These are phyloP conservation scores for Drosophila malerkotliana DNA, from an alignment of 1,140 invertebrate species.

Conservation along the genomic window DNA sequence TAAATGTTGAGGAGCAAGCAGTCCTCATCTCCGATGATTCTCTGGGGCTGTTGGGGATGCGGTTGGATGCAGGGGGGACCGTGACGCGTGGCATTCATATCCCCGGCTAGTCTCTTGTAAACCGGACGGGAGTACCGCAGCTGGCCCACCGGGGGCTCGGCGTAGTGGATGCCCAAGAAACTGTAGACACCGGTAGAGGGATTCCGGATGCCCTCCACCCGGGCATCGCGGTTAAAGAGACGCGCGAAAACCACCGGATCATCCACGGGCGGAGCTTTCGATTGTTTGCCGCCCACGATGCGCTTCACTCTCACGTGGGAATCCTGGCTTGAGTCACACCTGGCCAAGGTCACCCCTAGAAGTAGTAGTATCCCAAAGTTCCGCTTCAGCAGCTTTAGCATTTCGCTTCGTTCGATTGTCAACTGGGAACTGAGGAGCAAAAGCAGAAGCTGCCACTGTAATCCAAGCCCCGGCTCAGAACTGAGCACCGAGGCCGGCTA, in stretches of 20 bases:
- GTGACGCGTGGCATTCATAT: slow-evolving; percentile 85
- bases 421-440: slow-evolving; percentile 54
- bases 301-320: slow-evolving; percentile 83
- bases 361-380: slow-evolving; percentile 34
- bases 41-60: slow-evolving; percentile 70
- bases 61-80: slow-evolving; percentile 86
- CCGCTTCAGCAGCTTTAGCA: slow-evolving; percentile 52
- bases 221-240: slow-evolving; percentile 85
- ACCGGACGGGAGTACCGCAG: slow-evolving; percentile 86
- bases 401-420: slow-evolving; percentile 64
- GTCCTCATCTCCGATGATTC: slow-evolving; percentile 87
- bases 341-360: slow-evolving; percentile 50
- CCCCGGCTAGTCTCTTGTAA: slow-evolving; percentile 84
- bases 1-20: slow-evolving; percentile 92
- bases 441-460: slow-evolving; percentile 8
- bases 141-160: slow-evolving; percentile 86
- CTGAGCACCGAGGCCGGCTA: slow-evolving; percentile 43
- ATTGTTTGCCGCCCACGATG: slow-evolving; percentile 86
- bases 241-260: slow-evolving; percentile 86
- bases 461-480: slow-evolving; percentile 7
- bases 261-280: slow-evolving; percentile 85
- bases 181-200: slow-evolving; percentile 85
- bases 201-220: slow-evolving; percentile 85
- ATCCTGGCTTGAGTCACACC: slow-evolving; percentile 4
- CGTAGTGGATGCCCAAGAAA: slow-evolving; percentile 90